A percentile compares a stretch with the other conserved stretches of the same genome.
Evolutionary conservation across 53 echinoderm and acorn worm species (phyloP).

Genomic region (Stichopus horrens): DNA sequence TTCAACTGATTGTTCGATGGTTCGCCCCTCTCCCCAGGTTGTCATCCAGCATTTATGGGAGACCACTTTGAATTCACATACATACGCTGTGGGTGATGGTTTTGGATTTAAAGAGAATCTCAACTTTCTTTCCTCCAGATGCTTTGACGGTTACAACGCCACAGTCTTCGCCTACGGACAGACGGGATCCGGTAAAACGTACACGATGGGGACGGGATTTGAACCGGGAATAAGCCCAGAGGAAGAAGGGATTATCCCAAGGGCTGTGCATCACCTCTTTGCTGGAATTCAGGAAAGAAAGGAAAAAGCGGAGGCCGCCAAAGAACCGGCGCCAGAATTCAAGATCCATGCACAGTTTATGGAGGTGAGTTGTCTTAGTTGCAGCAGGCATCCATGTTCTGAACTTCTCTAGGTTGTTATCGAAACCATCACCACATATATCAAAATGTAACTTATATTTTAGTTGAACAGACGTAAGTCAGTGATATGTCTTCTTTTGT

Average conservation of each 20-base stretch:
- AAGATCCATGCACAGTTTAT: constrained; percentile 96
- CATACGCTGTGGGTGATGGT: no score
- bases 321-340: constrained; percentile 89
- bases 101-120: no score
- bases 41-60: no score
- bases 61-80: no score
- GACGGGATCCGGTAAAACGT: constrained; percentile 90
- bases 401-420: no score
- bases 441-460: no score
- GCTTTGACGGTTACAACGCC: constrained; percentile 96
- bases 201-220: constrained; percentile 96
- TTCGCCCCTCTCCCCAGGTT: no score
- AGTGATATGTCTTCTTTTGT: no score
- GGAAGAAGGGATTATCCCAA: constrained; percentile 78
- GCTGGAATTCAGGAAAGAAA: constrained; percentile 72
- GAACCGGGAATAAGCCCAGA: constrained; percentile 77
- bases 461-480: no score
- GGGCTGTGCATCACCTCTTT: constrained; percentile 84
- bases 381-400: no score
- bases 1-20: no score
- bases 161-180: constrained; percentile 98
- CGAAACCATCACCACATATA: no score
- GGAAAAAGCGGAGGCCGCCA: constrained; percentile 51
- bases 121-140: constrained; percentile 39
- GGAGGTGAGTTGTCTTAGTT: constrained; percentile 76